Percentiles rank a stretch among this genome's conserved stretches.
These are phyloP conservation scores for Odontothrips loti DNA, from an alignment of 2,888 invertebrate species.

Conservation along the genomic window DNA sequence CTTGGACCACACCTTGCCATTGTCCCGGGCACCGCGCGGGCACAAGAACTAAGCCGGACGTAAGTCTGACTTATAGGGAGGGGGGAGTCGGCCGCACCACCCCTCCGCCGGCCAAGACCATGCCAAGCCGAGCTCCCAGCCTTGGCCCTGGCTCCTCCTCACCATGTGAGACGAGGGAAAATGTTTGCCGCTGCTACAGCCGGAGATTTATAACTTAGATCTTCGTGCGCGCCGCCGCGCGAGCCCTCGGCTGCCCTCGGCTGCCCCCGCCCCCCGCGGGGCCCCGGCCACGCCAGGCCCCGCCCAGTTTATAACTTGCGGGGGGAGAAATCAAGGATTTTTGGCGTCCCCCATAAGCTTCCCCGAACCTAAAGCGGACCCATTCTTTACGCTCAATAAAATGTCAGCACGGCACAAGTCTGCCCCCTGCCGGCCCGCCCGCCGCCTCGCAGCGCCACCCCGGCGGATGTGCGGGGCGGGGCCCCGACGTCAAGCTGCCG, in stretches of 20 bases:
- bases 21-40: background rate
- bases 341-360: background rate
- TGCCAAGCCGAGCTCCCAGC: background rate
- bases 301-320: background rate
- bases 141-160: background rate
- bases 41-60: constrained; percentile 2
- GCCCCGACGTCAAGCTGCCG: no score
- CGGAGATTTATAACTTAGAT: background rate
- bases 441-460: no score
- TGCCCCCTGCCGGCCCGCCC: no score
- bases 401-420: no score
- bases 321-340: background rate
- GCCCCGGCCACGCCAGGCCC: no score
- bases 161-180: background rate
- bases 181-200: background rate
- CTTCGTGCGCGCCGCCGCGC: background rate
- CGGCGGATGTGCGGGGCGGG: no score
- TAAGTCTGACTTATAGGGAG: background rate
- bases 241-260: no score
- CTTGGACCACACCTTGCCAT: background rate
- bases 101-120: background rate
- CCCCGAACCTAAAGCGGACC: background rate
- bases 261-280: no score
- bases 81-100: background rate
- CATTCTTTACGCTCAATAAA: no score